Base-by-base conservation (phyloP, 2,888 invertebrate species). In the Leucophenga maculata region DNA sequence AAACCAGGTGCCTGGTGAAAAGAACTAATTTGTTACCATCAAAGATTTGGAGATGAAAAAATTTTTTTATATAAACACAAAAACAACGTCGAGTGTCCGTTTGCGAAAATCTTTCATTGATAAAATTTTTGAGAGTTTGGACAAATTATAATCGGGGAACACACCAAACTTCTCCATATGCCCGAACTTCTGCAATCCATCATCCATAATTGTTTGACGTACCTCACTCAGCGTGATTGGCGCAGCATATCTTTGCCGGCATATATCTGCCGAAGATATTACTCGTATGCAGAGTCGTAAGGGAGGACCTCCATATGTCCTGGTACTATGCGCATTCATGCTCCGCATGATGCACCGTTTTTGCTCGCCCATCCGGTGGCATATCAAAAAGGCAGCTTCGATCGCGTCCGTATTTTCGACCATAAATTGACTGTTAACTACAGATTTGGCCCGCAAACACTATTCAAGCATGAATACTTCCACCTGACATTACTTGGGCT, bases 401-500 rank as follows among this genome's bases (percentile, higher is more conserved):
- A 99, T 89, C 88, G 99, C 39, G 95, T 97, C 0, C 91, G 99
- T 72, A 92, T 99, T 71, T 99, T 99, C 86, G 93, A 98, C 80
- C 97, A 95, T 86, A 93, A 96, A 83, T 99, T 99, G 99, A 99
- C 99, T 1, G 99, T 99, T 0, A 99, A 99, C 88, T 99, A 97
- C 92, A 91, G 98, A 78, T 97, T 99, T 86, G 80, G 99, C 60
- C 91, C 94, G 0, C 92, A 93, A 76, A 91, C 93, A 60, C 78
- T 94, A 31, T 99, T 99, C 90, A 92, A 96, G 78, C 93, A 92
- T 88, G 90, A 91, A 77, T 90, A 91, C 75, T 97, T 99, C 85
- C 99, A 99, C 87, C 74, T 95, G 3, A 88, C 89, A 1, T 90
- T 99, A 1, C 89, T 99, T 13, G 86, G 88, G 0, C 83, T 93